A percentile compares a stretch with the other conserved stretches of the same genome.
phyloP scores from a whole-genome alignment of 2,797 vertebrate species.

The Pristis pectinata region DNA sequence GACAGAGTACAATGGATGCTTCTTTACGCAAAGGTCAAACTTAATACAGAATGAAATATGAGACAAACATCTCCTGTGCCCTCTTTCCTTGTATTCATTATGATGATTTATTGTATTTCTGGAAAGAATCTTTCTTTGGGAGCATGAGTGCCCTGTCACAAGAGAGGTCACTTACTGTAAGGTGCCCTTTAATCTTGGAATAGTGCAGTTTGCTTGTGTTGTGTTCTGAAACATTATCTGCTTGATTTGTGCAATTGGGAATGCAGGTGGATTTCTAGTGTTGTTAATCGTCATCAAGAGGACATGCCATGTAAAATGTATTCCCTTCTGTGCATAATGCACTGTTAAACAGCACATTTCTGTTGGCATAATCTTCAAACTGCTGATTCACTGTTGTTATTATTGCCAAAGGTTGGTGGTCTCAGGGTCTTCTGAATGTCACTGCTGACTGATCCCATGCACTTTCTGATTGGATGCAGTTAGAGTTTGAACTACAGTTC shows the following conservation, averaged over 20 bases:
- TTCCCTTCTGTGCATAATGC: not conserved
- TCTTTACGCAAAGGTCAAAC: not conserved
- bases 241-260: not conserved
- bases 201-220: not conserved
- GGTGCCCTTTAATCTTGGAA: not conserved
- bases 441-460: too few species aligned
- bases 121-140: not conserved
- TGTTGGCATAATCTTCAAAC: not conserved
- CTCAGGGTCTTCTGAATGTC: not conserved
- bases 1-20: not conserved
- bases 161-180: not conserved
- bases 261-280: not conserved
- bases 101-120: not conserved
- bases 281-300: not conserved
- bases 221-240: not conserved
- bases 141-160: not conserved
- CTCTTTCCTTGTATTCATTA: not conserved
- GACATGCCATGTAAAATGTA: not conserved
- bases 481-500: slow-evolving; percentile 7
- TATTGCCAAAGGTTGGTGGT: not conserved
- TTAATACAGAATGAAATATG: not conserved
- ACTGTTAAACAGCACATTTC: not conserved
- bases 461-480: not conserved
- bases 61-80: not conserved
- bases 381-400: not conserved